Evolutionary conservation across 2,113 vertebrate species (phyloP).

Genomic region (Cygnus atratus): DNA sequence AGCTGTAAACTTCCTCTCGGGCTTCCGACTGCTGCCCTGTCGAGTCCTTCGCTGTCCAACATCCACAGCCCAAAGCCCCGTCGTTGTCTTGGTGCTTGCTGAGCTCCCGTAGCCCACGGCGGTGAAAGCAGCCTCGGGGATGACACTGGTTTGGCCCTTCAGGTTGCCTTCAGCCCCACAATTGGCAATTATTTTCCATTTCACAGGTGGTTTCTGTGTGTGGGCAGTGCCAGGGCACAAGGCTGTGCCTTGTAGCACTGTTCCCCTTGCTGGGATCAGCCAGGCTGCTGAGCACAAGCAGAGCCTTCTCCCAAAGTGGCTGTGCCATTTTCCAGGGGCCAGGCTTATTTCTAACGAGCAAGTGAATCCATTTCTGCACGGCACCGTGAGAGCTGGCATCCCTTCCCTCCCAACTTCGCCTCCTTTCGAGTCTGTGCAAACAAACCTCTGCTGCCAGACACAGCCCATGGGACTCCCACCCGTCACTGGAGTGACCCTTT

Average conservation of each 20-base stretch:
- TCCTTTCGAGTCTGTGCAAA: background rate
- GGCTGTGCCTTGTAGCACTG: background rate
- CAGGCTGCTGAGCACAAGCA: background rate
- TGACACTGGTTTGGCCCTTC: background rate
- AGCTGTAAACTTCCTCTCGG: constrained; percentile 13
- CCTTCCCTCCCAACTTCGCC: background rate
- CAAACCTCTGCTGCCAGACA: background rate
- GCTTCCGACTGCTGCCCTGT: background rate
- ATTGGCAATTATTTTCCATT: background rate
- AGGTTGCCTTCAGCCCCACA: background rate
- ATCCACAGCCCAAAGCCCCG: background rate
- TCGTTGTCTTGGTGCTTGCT: background rate
- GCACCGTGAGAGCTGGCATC: background rate
- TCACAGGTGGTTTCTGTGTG: background rate
- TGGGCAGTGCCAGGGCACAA: background rate
- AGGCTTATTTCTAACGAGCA: background rate
- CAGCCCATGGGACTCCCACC: background rate
- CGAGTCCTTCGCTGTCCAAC: background rate
- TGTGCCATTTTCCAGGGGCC: background rate
- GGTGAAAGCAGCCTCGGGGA: background rate
- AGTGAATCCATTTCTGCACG: background rate
- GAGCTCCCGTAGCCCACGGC: background rate
- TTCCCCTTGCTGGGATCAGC: background rate
- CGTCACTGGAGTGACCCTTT: background rate
- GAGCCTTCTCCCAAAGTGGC: background rate